Base-by-base conservation (phyloP, 2,888 invertebrate species). In the Autographa gamma region DNA sequence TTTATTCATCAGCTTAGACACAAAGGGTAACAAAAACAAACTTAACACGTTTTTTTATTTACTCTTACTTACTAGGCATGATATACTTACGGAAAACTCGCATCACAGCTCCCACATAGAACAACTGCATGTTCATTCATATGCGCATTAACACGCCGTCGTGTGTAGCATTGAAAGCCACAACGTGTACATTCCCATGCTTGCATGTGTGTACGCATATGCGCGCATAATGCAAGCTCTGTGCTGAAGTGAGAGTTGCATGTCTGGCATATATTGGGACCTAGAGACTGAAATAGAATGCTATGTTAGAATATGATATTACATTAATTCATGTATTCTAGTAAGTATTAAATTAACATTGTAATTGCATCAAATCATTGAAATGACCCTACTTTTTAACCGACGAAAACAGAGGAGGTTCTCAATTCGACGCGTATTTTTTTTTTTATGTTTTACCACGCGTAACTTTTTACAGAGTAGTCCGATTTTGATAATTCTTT, bases 51-150 rank as follows among this genome's bases (percentile, higher is more conserved):
- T n/a, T n/a, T n/a, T n/a, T n/a, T n/a, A n/a, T n/a, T n/a, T n/a
- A n/a, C n/a, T n/a, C n/a, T n/a, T n/a, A n/a, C n/a, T n/a, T n/a
- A n/a, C n/a, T n/a, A n/a, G n/a, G n/a, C n/a, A n/a, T n/a, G n/a
- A n/a, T n/a, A 38, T n/a, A 79, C 77, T 78, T 62, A 78, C 77
- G 52, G 41, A 14, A 78, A 80, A 4, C 38, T 31, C 0, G 48
- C 73, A 0, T 62, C 69, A 19, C 81, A 82, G 8, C 71, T 54
- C 0, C 65, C 18, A 38, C 81, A 82, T 14, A 74, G 71, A 0
- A 82, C 60, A 0, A n/a, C 41, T 0, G 56, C 43, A n/a, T 82
- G 83, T 1, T 66, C 62, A 0, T 41, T 69, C 3, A 80, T 52
- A 18, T 81, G 81, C 7, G 69, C 76, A 8, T 80, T 71, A 1